Percentiles rank a stretch among this genome's conserved stretches.
phyloP scores from a whole-genome alignment of 2,888 invertebrate genomes.

The Drosophila suboccidentalis region DNA sequence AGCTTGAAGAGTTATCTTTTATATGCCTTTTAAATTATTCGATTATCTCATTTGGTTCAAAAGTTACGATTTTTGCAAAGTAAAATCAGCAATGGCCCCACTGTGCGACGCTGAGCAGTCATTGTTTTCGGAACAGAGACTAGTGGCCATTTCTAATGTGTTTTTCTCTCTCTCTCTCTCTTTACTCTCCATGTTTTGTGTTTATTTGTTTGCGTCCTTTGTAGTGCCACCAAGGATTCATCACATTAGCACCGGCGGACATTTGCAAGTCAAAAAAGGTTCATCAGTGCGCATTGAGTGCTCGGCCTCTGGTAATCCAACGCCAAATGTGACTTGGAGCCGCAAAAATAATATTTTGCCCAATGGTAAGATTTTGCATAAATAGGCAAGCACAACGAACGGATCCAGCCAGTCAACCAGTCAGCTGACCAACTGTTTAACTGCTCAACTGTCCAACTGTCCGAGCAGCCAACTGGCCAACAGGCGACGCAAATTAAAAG shows the following conservation, averaged over 20 bases:
- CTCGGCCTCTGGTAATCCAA: slow-evolving; percentile 92
- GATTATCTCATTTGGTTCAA: too few species aligned
- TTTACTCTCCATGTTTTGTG: slow-evolving; percentile 22
- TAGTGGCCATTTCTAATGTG: slow-evolving; percentile 74
- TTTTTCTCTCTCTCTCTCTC: slow-evolving; percentile 50
- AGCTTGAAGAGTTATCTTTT: too few species aligned
- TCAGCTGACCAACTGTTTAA: slow-evolving; percentile 21
- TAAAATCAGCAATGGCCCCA: too few species aligned
- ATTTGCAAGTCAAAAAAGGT: slow-evolving; percentile 90
- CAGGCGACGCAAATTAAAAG: slow-evolving; percentile 51
- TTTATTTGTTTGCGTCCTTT: slow-evolving; percentile 54
- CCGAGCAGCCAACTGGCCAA: slow-evolving; percentile 30
- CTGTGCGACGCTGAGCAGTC: slow-evolving; percentile 58
- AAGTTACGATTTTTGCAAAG: too few species aligned
- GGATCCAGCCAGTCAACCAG: slow-evolving; percentile 37
- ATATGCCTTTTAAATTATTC: too few species aligned
- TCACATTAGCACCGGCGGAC: slow-evolving; percentile 88
- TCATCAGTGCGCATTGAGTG: slow-evolving; percentile 92
- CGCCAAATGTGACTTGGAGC: slow-evolving; percentile 92
- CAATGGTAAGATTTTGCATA: slow-evolving; percentile 85
- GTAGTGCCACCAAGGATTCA: slow-evolving; percentile 89
- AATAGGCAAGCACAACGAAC: slow-evolving; percentile 48
- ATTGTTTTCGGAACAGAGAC: slow-evolving; percentile 42
- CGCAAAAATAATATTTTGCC: slow-evolving; percentile 86
- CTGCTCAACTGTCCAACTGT: slow-evolving; percentile 21